A percentile compares a stretch with the other conserved stretches of the same genome.
Evolutionary conservation across 2,888 invertebrate species (phyloP).

Genomic region (Oxyteleia sp.): DNA sequence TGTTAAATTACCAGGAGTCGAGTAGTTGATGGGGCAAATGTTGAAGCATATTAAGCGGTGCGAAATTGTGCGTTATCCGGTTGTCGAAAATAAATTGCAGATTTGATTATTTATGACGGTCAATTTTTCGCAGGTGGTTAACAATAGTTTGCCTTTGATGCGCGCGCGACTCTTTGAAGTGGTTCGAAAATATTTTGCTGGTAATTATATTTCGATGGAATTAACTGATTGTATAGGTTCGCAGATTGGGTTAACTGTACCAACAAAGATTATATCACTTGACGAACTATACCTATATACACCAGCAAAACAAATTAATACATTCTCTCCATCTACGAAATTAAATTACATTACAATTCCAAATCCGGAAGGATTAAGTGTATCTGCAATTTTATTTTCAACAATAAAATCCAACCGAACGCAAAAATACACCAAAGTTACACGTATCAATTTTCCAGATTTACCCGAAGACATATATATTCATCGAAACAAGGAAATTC

Average conservation of each 20-base stretch:
- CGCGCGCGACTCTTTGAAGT: conserved; percentile 20
- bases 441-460: neutral
- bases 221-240: conserved; percentile 23
- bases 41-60: conserved; percentile 2
- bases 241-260: conserved; percentile 31
- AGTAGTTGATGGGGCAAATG: neutral
- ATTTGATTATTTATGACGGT: neutral
- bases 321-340: neutral
- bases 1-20: neutral
- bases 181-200: conserved; percentile 31
- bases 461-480: neutral
- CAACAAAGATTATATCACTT: conserved; percentile 45
- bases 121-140: conserved; percentile 17
- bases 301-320: too few species aligned
- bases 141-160: conserved; percentile 8
- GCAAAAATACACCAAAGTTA: too few species aligned
- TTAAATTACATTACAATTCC: neutral
- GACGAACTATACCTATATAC: too few species aligned
- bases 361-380: neutral
- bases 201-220: conserved; percentile 36
- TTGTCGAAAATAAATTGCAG: neutral
- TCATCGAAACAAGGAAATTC: conserved; percentile 16
- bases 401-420: neutral
- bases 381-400: neutral
- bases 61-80: conserved; percentile 2